Conservation (phyloP, 2,888 invertebrate genomes). For the Drosophila siamana region DNA sequence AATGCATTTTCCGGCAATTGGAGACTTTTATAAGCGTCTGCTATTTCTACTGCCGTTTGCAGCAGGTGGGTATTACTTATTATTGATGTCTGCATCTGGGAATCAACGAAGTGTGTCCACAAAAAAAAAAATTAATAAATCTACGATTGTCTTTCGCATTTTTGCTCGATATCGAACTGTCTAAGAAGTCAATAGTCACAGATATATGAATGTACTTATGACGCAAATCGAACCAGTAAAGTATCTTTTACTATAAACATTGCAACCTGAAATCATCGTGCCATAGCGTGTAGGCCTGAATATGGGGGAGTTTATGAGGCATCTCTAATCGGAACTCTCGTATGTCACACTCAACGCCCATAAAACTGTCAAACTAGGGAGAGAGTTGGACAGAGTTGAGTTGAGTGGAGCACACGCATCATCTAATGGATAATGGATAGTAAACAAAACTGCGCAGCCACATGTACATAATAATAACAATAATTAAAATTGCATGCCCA, state of each 20-base stretch:
- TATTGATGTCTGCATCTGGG: conserved; percentile 28
- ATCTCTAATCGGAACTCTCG: conserved; percentile 49
- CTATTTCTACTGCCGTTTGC: conserved; percentile 69
- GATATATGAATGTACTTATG: background rate
- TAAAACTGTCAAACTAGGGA: conserved; percentile 55
- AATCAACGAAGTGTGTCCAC: conserved; percentile 66
- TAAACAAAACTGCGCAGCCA: conserved; percentile 58
- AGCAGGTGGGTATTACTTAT: conserved; percentile 57
- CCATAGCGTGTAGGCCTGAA: background rate
- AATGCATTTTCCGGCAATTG: conserved; percentile 73
- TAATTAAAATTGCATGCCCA: conserved; percentile 75
- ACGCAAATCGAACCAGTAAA: background rate
- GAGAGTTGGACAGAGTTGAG: conserved; percentile 7
- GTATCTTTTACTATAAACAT: conserved; percentile 7
- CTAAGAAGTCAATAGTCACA: background rate
- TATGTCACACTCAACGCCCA: conserved; percentile 57
- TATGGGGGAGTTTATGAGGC: conserved; percentile 60
- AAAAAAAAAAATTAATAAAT: conserved; percentile 13
- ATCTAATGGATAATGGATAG: conserved; percentile 73
- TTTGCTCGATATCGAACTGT: conserved; percentile 37
- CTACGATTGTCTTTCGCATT: conserved; percentile 19
- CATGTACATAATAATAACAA: conserved; percentile 74
- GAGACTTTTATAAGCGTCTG: conserved; percentile 68
- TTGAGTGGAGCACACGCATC: conserved; percentile 25
- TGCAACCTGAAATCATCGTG: conserved; percentile 29